Evolutionary conservation across 2,797 vertebrate genomes (phyloP).

Genomic region (Scolopax bukidnonensis): DNA sequence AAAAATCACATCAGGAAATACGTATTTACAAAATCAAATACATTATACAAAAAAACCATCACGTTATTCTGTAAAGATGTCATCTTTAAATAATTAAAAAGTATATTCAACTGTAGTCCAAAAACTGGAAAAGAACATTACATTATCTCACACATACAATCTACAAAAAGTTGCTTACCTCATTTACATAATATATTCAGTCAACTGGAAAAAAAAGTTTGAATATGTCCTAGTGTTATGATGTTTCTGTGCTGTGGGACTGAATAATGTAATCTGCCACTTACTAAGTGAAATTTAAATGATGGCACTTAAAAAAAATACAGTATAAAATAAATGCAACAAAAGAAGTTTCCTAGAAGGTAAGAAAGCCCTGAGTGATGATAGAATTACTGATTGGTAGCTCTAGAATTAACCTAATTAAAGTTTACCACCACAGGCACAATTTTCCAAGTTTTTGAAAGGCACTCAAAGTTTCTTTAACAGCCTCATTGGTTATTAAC

Average conservation of each 20-base stretch:
- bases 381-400: conserved; percentile 79
- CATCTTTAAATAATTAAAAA: conserved; percentile 89
- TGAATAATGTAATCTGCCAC: conserved; percentile 93
- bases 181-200: conserved; percentile 92
- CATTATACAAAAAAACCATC: conserved; percentile 94
- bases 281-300: conserved; percentile 94
- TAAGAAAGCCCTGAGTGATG: conserved; percentile 86
- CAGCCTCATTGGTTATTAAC: conserved; percentile 75
- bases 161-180: conserved; percentile 89
- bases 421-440: conserved; percentile 81
- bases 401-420: conserved; percentile 81
- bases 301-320: conserved; percentile 93
- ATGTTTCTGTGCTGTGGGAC: conserved; percentile 93
- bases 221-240: conserved; percentile 86
- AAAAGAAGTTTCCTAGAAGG: conserved; percentile 78
- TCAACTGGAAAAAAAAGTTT: conserved; percentile 85
- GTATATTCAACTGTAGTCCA: conserved; percentile 88
- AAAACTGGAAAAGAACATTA: conserved; percentile 91
- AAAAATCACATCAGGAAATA: conserved; percentile 92
- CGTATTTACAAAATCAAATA: conserved; percentile 98
- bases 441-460: conserved; percentile 81
- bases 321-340: conserved; percentile 78
- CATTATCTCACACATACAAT: conserved; percentile 88
- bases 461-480: conserved; percentile 82
- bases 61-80: conserved; percentile 90